phyloP scores from a whole-genome alignment of 2,113 vertebrate genomes.

The Pangasianodon gigas region DNA sequence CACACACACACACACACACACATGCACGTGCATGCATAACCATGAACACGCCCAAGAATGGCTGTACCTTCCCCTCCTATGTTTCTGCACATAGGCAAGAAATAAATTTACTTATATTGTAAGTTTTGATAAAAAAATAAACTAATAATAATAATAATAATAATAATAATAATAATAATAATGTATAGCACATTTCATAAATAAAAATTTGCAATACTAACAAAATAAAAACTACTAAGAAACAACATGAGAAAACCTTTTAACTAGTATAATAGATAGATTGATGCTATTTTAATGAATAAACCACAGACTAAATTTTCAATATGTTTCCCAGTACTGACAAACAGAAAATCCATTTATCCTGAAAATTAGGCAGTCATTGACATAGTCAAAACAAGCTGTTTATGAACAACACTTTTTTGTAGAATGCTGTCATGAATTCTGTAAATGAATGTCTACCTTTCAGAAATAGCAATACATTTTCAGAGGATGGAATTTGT shows the following conservation, averaged over 20 bases:
- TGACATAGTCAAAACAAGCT: neutral
- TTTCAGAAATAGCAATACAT: neutral
- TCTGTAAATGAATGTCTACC: neutral
- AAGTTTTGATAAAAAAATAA: neutral
- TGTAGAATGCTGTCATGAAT: neutral
- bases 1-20: neutral
- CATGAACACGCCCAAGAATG: neutral
- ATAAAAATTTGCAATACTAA: too few relatives aligned
- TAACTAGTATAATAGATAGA: too few relatives aligned
- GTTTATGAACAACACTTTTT: neutral
- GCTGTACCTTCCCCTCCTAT: neutral
- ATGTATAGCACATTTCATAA: too few relatives aligned
- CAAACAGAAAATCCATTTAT: neutral
- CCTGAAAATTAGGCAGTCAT: neutral
- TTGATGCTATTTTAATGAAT: too few relatives aligned
- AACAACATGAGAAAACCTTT: too few relatives aligned
- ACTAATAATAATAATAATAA: neutral
- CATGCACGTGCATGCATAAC: neutral
- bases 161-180: neutral
- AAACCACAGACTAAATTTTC: neutral
- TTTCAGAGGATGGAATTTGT: neutral
- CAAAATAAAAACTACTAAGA: too few relatives aligned
- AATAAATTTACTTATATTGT: neutral
- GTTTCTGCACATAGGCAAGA: neutral
- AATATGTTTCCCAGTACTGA: neutral